A percentile compares a stretch with the other conserved stretches of the same genome.
These are phyloP conservation scores for Mareca strepera DNA, from an alignment of 2,797 vertebrate species.

Conservation along the genomic window DNA sequence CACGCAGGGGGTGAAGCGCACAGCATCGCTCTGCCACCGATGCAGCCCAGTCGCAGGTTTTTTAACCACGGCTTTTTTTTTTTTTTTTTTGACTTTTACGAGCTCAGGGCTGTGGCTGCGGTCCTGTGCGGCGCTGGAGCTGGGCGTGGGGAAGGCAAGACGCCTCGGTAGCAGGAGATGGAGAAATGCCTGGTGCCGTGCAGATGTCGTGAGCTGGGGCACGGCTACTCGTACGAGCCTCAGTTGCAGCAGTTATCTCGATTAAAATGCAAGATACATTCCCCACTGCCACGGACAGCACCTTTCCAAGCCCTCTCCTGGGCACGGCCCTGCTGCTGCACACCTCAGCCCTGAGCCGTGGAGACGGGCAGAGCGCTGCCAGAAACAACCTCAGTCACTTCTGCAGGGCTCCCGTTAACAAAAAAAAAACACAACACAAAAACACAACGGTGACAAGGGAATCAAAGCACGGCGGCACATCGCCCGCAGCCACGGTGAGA, in stretches of 20 bases:
- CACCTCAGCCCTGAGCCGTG: not conserved
- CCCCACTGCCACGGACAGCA: not conserved
- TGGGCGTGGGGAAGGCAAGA: not conserved
- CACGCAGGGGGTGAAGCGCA: rapidly evolving
- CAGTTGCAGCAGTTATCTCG: not conserved
- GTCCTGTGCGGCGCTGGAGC: not conserved
- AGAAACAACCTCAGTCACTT: not conserved
- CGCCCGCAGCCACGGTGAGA: rapidly evolving
- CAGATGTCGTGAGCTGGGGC: not conserved
- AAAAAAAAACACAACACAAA: too few species aligned
- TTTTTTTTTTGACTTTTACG: not conserved
- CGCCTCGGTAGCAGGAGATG: not conserved
- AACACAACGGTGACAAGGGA: not conserved
- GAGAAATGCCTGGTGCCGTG: not conserved
- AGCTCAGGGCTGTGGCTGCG: not conserved
- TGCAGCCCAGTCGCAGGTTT: not conserved
- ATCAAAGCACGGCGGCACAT: not conserved
- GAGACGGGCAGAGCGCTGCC: not conserved
- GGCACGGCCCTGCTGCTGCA: not conserved
- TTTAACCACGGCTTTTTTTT: not conserved
- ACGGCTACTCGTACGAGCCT: not conserved
- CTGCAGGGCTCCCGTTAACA: not conserved
- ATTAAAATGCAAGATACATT: not conserved
- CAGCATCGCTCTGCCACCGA: not conserved
- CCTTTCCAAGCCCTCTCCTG: not conserved